Evolutionary conservation across 2,797 vertebrate species (phyloP).

Genomic region (Pantherophis alleghaniensis): DNA sequence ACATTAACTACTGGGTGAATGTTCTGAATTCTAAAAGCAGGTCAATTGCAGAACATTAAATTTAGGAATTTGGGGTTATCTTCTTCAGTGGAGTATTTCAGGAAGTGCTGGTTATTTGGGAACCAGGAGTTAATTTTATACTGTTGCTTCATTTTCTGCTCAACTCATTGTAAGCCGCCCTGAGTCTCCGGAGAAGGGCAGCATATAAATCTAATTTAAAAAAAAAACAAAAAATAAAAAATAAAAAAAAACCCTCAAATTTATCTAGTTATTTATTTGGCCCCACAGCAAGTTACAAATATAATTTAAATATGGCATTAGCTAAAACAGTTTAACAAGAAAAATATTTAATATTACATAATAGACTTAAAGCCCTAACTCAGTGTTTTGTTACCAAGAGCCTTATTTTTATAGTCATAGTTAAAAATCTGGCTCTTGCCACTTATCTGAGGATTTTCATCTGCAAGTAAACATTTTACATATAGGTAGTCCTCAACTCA

Average conservation of each 20-base stretch:
- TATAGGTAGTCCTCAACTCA: not conserved
- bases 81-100: not conserved
- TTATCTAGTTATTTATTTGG: not conserved
- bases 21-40: not conserved
- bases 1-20: not conserved
- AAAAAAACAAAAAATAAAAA: no score
- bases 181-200: no score
- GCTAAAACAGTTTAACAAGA: not conserved
- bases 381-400: not conserved
- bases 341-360: not conserved
- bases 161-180: not conserved
- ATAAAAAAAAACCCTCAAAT: not conserved
- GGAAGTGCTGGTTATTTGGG: not conserved
- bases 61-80: not conserved
- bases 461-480: not conserved
- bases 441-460: not conserved
- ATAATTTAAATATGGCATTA: not conserved
- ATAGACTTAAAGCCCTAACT: not conserved
- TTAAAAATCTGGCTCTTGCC: not conserved
- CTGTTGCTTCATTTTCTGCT: not conserved
- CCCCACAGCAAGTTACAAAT: not conserved
- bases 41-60: not conserved
- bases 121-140: not conserved
- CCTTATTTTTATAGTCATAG: not conserved
- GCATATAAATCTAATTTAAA: no score